Conservation (phyloP, 2,113 vertebrate species). For the Pholis gunnellus region DNA sequence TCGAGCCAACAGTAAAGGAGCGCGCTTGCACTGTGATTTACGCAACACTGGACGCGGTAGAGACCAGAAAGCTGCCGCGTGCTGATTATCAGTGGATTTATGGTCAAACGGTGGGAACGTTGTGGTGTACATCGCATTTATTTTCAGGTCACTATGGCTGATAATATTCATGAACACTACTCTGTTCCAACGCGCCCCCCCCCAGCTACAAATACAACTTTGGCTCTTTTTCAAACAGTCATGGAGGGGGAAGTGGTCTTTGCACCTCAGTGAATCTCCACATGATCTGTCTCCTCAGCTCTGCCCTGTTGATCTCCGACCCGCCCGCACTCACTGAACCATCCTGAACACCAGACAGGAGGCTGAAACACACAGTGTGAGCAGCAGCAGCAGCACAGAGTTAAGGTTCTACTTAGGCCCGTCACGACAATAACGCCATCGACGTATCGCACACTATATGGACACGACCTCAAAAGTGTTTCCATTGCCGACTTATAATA, state of each 20-base stretch:
- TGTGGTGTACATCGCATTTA: conserved; percentile 11
- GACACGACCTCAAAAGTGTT: not conserved
- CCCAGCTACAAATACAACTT: not conserved
- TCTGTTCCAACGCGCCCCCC: not conserved
- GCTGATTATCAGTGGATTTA: conserved; percentile 60
- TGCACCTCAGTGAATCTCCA: conserved; percentile 15
- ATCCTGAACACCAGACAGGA: conserved; percentile 11
- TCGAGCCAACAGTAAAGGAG: conserved; percentile 29
- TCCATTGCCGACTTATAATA: not conserved
- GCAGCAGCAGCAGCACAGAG: not conserved
- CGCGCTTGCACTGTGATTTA: conserved; percentile 41
- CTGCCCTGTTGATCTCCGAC: conserved; percentile 8
- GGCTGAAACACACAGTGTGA: not conserved
- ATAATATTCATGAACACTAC: conserved; percentile 26
- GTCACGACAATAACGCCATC: not conserved
- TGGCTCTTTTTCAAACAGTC: not conserved
- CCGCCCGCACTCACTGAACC: conserved; percentile 19
- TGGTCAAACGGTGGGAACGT: conserved; percentile 7
- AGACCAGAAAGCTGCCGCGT: conserved; percentile 34
- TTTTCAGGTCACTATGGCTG: conserved; percentile 19
- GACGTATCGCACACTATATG: not conserved
- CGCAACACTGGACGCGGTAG: conserved; percentile 12
- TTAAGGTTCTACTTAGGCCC: too few species aligned
- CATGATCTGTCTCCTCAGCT: conserved; percentile 12
- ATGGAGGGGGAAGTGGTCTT: conserved; percentile 3